Evolutionary conservation across 2,113 vertebrate species (phyloP).

Genomic region (Poeciliopsis retropinna): DNA sequence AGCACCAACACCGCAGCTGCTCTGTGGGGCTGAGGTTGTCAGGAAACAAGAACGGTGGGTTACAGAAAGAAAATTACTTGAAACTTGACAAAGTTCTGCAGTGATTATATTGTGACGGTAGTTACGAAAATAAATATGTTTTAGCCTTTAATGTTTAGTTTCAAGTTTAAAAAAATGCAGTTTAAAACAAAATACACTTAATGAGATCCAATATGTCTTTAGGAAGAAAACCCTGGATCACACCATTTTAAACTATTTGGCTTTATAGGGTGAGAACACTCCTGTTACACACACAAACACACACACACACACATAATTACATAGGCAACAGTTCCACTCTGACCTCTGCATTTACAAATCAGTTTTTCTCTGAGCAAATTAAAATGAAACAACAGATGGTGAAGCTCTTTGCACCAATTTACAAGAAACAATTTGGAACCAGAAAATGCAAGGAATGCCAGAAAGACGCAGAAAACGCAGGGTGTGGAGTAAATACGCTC

Average conservation of each 20-base stretch:
- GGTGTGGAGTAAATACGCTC: conserved; percentile 60
- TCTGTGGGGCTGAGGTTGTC: conserved; percentile 22
- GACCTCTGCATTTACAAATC: conserved; percentile 17
- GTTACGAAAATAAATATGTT: conserved; percentile 19
- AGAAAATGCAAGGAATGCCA: conserved; percentile 56
- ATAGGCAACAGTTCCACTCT: conserved; percentile 1
- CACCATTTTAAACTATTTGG: background rate
- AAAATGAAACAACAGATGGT: conserved; percentile 62
- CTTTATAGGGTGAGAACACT: conserved; percentile 13
- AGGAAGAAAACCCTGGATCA: background rate
- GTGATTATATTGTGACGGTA: background rate
- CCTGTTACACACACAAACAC: background rate
- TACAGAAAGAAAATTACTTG: conserved; percentile 10
- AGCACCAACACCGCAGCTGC: conserved; percentile 65
- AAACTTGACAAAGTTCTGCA: conserved; percentile 17
- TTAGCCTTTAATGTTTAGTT: background rate
- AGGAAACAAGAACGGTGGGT: background rate
- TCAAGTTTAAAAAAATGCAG: background rate
- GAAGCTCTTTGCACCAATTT: conserved; percentile 42
- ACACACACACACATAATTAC: conserved; percentile 1
- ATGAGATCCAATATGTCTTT: background rate
- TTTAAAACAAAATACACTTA: conserved; percentile 1
- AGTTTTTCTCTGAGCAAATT: conserved; percentile 28
- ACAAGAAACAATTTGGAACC: conserved; percentile 46
- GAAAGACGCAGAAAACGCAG: conserved; percentile 31